phyloP scores from a whole-genome alignment of 1,140 invertebrate species.

The Drosophila obscura region DNA sequence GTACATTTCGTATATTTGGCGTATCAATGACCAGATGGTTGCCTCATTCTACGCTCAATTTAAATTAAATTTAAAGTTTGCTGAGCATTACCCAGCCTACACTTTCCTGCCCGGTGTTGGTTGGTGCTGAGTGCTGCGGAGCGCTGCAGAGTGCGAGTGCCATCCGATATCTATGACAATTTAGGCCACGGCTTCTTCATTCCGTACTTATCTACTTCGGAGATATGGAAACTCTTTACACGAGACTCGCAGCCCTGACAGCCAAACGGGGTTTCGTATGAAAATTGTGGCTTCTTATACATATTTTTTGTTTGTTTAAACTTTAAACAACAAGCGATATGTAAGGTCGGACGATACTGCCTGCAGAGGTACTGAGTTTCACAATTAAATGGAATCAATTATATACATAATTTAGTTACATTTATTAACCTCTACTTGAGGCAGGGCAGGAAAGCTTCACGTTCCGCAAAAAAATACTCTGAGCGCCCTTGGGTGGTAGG shows the following conservation, averaged over 20 bases:
- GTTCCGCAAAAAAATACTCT: no score
- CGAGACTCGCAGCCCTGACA: conserved; percentile 47
- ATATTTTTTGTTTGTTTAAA: neutral
- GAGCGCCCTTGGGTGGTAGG: conserved; percentile 2
- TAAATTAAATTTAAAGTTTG: conserved; percentile 25
- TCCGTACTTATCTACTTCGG: conserved; percentile 56
- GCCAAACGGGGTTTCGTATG: conserved; percentile 21
- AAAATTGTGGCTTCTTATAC: conserved; percentile 13
- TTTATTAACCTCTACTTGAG: no score
- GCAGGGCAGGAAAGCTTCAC: no score
- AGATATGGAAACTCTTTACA: conserved; percentile 61
- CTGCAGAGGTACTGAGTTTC: no score
- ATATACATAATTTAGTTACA: no score
- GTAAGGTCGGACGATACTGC: no score
- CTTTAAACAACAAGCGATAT: no score
- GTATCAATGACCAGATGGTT: neutral
- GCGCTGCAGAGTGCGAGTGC: conserved; percentile 3
- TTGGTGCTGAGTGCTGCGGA: no score
- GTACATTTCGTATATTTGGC: neutral
- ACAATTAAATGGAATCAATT: no score
- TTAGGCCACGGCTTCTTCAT: conserved; percentile 61
- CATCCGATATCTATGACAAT: conserved; percentile 58
- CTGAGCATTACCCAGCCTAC: conserved; percentile 24
- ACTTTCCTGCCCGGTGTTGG: conserved; percentile 1
- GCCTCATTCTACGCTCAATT: conserved; percentile 20